phyloP scores from a whole-genome alignment of 2,888 invertebrate species.

The Onchidella celtica region DNA sequence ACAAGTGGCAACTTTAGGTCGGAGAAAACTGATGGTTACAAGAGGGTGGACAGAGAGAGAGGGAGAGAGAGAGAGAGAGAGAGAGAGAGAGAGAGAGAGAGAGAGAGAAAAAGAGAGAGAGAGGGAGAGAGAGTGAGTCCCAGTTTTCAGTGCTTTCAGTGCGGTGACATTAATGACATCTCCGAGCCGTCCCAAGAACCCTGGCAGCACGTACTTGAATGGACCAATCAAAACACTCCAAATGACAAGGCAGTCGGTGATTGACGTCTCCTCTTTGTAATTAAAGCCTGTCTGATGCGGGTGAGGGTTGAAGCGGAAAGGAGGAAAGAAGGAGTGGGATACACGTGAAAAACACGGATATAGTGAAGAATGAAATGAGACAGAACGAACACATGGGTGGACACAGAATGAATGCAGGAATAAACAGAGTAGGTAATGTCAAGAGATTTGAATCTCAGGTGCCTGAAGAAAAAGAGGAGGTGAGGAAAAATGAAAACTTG shows the following conservation, averaged over 20 bases:
- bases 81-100: neutral
- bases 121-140: constrained; percentile 6
- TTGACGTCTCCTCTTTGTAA: no score
- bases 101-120: neutral
- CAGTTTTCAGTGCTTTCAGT: no score
- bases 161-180: no score
- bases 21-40: neutral
- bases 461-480: neutral
- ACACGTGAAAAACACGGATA: neutral
- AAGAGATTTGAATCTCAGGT: neutral
- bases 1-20: neutral
- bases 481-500: neutral
- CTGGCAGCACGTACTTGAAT: no score
- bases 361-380: neutral
- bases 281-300: no score
- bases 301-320: neutral
- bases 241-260: no score
- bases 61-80: neutral
- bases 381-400: neutral
- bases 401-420: no score
- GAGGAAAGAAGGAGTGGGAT: neutral
- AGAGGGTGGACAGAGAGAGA: neutral
- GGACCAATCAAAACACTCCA: no score
- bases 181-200: no score
- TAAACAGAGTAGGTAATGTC: neutral